Evolutionary conservation across 2,888 invertebrate genomes (phyloP), one percentile per base, ranked within the genome.

Genomic region (Pandemis corylana): DNA sequence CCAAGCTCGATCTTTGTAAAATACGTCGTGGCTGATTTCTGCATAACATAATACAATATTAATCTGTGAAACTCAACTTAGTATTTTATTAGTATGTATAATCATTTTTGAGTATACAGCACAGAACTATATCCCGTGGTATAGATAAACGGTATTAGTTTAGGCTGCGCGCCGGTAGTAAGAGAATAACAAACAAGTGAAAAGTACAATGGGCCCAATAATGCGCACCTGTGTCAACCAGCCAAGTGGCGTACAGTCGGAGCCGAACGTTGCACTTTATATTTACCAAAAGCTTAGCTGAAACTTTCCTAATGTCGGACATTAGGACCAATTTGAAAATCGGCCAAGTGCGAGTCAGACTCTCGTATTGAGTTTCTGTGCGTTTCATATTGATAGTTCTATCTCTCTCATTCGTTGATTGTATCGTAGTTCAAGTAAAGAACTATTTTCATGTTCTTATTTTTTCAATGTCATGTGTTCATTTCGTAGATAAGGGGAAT

Each of bases 171-270:
- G 59, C 28, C 20, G 28, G 20, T 7, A 15, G 15, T 28, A 46
- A 15, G 44, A 10, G 46, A 65, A 65, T 7, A 46, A 59, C 64
- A 66, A 66, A 74, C 62, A 70, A 62, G 44, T 51, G 66, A 36
- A 63, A 41, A 53, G 56, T 46, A 78, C 76, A 77, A 78, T 76
- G 65, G 68, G 36, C 28, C 73, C 64, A 75, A 77, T 77, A 65
- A 80, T 46, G 68, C 42, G 68, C 90, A 89, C 79, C 83, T 90
- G 88, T 83, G 80, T 85, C 79, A 86, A 89, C 79, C 72, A 72
- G 59, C 75, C 79, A 77, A 82, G 79, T 82, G 78, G 79, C 78
- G 79, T 80, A 81, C 78, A 76, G 59, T 77, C 71, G 63, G 46
- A 41, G 0, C 10, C 36, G 28, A 36, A 42, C 5, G 15, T 28